phyloP scores from a whole-genome alignment of 2,888 invertebrate genomes.

The Rhagophthalmus giganteus region DNA sequence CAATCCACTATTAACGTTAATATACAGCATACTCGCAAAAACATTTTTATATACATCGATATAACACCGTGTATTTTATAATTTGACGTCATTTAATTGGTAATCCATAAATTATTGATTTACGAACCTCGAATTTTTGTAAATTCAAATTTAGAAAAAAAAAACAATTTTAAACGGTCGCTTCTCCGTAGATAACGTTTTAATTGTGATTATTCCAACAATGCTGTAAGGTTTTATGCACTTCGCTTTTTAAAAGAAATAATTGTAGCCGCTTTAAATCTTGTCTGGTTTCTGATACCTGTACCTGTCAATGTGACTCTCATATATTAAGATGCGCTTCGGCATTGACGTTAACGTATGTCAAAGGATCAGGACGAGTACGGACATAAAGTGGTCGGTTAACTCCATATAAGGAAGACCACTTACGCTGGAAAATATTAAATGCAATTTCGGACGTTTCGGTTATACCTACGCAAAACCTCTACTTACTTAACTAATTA shows the following conservation, averaged over 20 bases:
- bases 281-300: slow-evolving; percentile 47
- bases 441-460: slow-evolving; percentile 6
- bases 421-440: slow-evolving; percentile 3
- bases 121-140: too few relatives aligned
- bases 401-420: slow-evolving; percentile 12
- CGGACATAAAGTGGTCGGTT: slow-evolving; percentile 21
- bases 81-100: too few relatives aligned
- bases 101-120: too few relatives aligned
- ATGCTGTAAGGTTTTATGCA: neutral
- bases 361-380: slow-evolving; percentile 39
- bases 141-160: too few relatives aligned
- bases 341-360: slow-evolving; percentile 48
- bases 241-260: slow-evolving; percentile 36
- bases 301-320: slow-evolving; percentile 46
- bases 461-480: neutral
- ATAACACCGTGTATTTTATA: too few relatives aligned
- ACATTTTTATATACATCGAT: too few relatives aligned
- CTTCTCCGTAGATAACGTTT: too few relatives aligned
- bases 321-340: slow-evolving; percentile 47
- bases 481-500: slow-evolving; percentile 9
- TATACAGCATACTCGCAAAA: too few relatives aligned
- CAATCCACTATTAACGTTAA: too few relatives aligned
- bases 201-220: neutral
- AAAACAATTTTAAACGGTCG: too few relatives aligned
- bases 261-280: slow-evolving; percentile 49